Conservation (phyloP, 2,113 vertebrate species). For the Antennarius striatus region DNA sequence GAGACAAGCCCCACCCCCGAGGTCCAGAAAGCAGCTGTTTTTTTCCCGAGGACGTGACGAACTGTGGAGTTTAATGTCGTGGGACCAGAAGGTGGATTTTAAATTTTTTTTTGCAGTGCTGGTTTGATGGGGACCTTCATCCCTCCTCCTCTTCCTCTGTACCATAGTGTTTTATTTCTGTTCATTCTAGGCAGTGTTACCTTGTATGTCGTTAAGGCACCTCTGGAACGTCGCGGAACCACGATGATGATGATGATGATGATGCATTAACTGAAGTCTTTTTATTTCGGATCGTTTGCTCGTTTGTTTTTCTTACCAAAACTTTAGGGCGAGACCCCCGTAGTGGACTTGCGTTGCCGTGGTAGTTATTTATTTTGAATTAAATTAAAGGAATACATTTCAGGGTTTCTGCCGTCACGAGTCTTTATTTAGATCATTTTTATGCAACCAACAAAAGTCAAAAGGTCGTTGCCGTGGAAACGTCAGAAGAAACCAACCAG, state of each 20-base stretch:
- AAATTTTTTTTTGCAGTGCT: slow-evolving; percentile 40
- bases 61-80: slow-evolving; percentile 33
- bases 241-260: slow-evolving; percentile 59
- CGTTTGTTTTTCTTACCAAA: slow-evolving; percentile 82
- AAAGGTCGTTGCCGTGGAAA: too few species aligned
- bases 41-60: slow-evolving; percentile 39
- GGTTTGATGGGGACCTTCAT: slow-evolving; percentile 61
- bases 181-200: slow-evolving; percentile 69
- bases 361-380: slow-evolving; percentile 86
- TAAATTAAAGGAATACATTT: slow-evolving; percentile 82
- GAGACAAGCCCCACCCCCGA: slow-evolving; percentile 26
- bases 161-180: slow-evolving; percentile 73
- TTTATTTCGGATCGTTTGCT: slow-evolving; percentile 69
- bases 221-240: slow-evolving; percentile 58
- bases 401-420: slow-evolving; percentile 53
- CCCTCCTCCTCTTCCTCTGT: slow-evolving; percentile 46
- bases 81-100: slow-evolving; percentile 37
- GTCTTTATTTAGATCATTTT: slow-evolving; percentile 25
- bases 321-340: slow-evolving; percentile 77
- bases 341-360: slow-evolving; percentile 79
- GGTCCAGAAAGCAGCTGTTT: not conserved
- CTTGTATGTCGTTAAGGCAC: slow-evolving; percentile 63
- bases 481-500: too few species aligned
- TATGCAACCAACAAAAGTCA: not conserved
- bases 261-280: slow-evolving; percentile 71